Conservation (phyloP, 1,140 invertebrate genomes). For the Atta colombica region DNA sequence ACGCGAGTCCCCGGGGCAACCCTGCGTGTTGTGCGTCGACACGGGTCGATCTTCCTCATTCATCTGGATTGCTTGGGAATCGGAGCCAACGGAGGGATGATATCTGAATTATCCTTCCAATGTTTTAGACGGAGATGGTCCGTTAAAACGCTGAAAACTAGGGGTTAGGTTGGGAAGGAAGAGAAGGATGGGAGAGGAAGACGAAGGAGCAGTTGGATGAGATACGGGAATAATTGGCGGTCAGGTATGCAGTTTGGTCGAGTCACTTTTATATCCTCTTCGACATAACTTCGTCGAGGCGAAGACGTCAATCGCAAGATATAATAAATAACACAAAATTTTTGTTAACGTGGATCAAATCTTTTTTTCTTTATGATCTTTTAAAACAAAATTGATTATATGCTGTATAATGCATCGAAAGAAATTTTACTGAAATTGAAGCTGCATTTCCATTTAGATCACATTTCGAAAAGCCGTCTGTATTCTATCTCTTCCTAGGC, state of each 20-base stretch:
- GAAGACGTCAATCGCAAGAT: background rate
- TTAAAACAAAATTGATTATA: background rate
- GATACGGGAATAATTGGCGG: slow-evolving; percentile 80
- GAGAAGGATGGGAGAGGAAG: slow-evolving; percentile 5
- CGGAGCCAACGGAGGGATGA: slow-evolving; percentile 72
- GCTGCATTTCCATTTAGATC: slow-evolving; percentile 32
- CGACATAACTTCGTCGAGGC: slow-evolving; percentile 40
- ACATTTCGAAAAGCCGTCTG: background rate
- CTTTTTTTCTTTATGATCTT: background rate
- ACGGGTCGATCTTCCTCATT: slow-evolving; percentile 64
- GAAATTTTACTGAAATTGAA: slow-evolving; percentile 10
- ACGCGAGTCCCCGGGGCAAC: slow-evolving; percentile 77
- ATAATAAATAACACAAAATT: background rate
- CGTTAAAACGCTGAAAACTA: slow-evolving; percentile 62
- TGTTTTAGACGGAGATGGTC: slow-evolving; percentile 65
- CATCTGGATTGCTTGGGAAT: slow-evolving; percentile 68
- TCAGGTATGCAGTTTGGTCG: slow-evolving; percentile 75
- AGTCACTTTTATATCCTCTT: slow-evolving; percentile 36
- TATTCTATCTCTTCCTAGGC: slow-evolving; percentile 16
- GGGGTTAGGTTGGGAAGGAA: background rate
- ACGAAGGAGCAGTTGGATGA: slow-evolving; percentile 75
- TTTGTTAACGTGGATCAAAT: background rate
- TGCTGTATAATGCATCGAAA: background rate
- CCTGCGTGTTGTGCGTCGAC: slow-evolving; percentile 60
- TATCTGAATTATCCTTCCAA: slow-evolving; percentile 79